Evolutionary conservation across 2,888 invertebrate genomes (phyloP), one percentile per base, ranked within the genome.

Genomic region (Sinohyriopsis cumingii): DNA sequence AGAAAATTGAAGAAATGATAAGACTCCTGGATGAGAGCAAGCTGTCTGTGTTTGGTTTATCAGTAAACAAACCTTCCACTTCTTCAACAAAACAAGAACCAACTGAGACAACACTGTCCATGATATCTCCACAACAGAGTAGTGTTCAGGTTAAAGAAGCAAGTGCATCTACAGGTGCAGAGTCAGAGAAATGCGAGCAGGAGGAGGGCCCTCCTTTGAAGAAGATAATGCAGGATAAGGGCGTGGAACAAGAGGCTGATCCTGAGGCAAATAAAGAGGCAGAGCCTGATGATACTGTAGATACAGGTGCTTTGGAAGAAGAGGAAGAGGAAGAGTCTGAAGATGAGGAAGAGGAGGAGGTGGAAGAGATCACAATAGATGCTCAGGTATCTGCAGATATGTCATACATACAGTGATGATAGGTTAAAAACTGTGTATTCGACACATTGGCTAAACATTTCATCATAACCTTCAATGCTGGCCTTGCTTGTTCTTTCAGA

Each of bases 1-100:
- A 64, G 63, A 73, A 65, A 22, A 79, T 81, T 61, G 73, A 75
- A 61, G 76, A 78, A 25, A 63, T 79, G 64, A 80, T 82, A 7
- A 69, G 70, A 57, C 65, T 59, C 7, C 57, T 81, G 15, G 79
- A 77, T 15, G 81, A 79, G 15, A 69, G 66, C 45, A 68, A 71
- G 59, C 56, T 70, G 33, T 73, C 75, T n/a, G 67, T 73, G 24
- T 75, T 73, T 45, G 45, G 45, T 12, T 45, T 45, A 15, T 15
- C 45, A 45, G 45, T 45, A 12, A 45, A 15, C 45, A 45, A 45
- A 45, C 45, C 45, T 45, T 45, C 45, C 45, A 45, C 45, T 45
- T 45, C 45, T 15, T 3, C 1, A 45, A 45, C 45, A 45, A 45
- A 45, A 15, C 45, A 45, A 45, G 45, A 45, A 45, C 15, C 15